Evolutionary conservation across 2,888 invertebrate species (phyloP).

Genomic region (Pyrrhia umbra): DNA sequence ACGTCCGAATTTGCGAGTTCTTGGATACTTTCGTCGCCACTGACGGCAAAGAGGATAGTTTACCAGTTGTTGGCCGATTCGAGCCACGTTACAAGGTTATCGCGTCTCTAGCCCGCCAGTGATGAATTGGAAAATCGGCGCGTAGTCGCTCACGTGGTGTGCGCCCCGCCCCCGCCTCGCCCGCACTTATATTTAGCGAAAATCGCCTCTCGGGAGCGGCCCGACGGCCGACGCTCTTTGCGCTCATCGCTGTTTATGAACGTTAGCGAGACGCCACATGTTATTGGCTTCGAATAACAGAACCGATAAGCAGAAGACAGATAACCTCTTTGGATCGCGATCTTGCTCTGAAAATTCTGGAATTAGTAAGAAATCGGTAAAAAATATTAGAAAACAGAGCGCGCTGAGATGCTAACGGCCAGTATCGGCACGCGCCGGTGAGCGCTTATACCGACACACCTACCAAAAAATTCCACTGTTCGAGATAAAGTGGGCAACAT

Average conservation of each 20-base stretch:
- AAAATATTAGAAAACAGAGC: conserved; percentile 73
- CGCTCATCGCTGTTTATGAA: conserved; percentile 87
- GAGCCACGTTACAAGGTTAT: conserved; percentile 90
- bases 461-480: conserved; percentile 81
- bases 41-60: conserved; percentile 80
- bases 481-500: conserved; percentile 72
- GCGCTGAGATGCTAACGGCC: conserved; percentile 80
- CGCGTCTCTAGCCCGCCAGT: conserved; percentile 87
- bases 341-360: conserved; percentile 81
- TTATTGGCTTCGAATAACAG: conserved; percentile 88
- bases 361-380: conserved; percentile 80
- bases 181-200: conserved; percentile 90
- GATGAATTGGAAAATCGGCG: conserved; percentile 91
- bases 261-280: conserved; percentile 88
- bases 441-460: conserved; percentile 80
- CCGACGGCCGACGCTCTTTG: conserved; percentile 82
- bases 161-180: conserved; percentile 87
- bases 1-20: conserved; percentile 76
- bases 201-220: conserved; percentile 89
- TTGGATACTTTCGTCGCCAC: conserved; percentile 71
- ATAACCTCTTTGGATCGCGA: conserved; percentile 86
- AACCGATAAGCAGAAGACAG: conserved; percentile 87
- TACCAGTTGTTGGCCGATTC: conserved; percentile 80
- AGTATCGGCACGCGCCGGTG: conserved; percentile 81
- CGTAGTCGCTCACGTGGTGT: conserved; percentile 90